Percentiles rank a stretch among this genome's conserved stretches.
Conservation (phyloP, 2,888 invertebrate species). For the Argynnis bischoffii region DNA sequence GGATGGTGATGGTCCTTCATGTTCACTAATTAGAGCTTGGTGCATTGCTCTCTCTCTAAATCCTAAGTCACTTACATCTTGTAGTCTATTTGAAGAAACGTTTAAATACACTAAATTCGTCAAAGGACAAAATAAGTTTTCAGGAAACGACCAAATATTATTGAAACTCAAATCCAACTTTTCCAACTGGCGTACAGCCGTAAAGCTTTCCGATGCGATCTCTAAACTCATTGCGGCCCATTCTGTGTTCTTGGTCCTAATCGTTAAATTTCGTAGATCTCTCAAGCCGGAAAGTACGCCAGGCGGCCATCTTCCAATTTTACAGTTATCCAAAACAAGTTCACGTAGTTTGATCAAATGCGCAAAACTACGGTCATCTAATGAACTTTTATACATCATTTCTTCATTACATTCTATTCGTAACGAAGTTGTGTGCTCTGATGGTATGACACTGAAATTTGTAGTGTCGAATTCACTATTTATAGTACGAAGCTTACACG, state of each 20-base stretch:
- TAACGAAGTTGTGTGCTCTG: constrained; percentile 90
- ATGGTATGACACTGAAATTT: constrained; percentile 93
- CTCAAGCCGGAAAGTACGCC: constrained; percentile 90
- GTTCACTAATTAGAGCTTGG: constrained; percentile 85
- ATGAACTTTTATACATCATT: constrained; percentile 89
- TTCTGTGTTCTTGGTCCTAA: constrained; percentile 91
- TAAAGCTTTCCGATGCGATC: constrained; percentile 90
- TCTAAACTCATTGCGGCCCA: constrained; percentile 93
- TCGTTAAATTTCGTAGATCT: constrained; percentile 91
- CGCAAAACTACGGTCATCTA: constrained; percentile 89
- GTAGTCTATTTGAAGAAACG: constrained; percentile 92
- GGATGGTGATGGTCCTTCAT: constrained; percentile 74
- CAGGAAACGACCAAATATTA: constrained; percentile 94
- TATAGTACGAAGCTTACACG: constrained; percentile 90
- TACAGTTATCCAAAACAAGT: constrained; percentile 92
- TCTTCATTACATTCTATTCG: constrained; percentile 91
- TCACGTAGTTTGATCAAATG: constrained; percentile 91
- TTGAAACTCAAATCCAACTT: constrained; percentile 92
- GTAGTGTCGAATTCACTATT: constrained; percentile 94
- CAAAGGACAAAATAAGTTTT: constrained; percentile 91
- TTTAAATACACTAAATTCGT: constrained; percentile 91
- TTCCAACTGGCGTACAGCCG: constrained; percentile 89
- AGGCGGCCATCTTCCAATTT: constrained; percentile 91
- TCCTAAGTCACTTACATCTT: constrained; percentile 93
- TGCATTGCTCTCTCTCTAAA: constrained; percentile 88